phyloP scores from a whole-genome alignment of 2,888 invertebrate genomes.

The Willowsia nigromaculata region DNA sequence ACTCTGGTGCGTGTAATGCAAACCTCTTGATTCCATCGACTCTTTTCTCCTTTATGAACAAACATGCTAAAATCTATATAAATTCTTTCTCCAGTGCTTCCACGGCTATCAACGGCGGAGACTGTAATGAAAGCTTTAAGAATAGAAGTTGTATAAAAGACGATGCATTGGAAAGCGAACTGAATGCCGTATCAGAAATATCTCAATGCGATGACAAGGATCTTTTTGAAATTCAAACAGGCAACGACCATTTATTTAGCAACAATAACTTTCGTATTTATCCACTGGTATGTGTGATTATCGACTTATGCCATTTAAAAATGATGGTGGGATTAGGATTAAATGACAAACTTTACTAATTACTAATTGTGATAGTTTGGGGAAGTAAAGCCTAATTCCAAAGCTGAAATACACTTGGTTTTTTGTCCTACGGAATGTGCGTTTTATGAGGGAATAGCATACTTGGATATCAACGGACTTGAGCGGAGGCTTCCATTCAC shows the following conservation, averaged over 20 bases:
- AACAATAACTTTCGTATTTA: slow-evolving; percentile 54
- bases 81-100: too few relatives aligned
- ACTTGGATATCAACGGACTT: slow-evolving; percentile 70
- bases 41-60: too few relatives aligned
- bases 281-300: slow-evolving; percentile 49
- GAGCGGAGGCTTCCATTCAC: slow-evolving; percentile 64
- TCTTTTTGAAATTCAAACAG: slow-evolving; percentile 3
- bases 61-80: too few relatives aligned
- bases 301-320: too few relatives aligned
- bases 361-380: slow-evolving; percentile 64
- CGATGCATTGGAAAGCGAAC: not conserved
- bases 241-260: slow-evolving; percentile 9
- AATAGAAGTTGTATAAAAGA: not conserved
- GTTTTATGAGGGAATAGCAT: slow-evolving; percentile 54
- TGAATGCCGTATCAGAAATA: not conserved
- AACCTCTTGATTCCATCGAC: too few relatives aligned
- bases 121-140: too few relatives aligned
- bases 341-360: too few relatives aligned
- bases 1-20: too few relatives aligned
- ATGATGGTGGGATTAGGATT: too few relatives aligned
- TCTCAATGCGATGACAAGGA: slow-evolving; percentile 23
- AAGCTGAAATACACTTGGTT: slow-evolving; percentile 59
- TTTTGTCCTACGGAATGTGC: slow-evolving; percentile 67
- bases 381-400: slow-evolving; percentile 71
- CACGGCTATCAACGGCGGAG: too few relatives aligned